A percentile compares a stretch with the other conserved stretches of the same genome.
Conservation (phyloP, 1,140 invertebrate genomes). For the Lutraria rhynchaena region DNA sequence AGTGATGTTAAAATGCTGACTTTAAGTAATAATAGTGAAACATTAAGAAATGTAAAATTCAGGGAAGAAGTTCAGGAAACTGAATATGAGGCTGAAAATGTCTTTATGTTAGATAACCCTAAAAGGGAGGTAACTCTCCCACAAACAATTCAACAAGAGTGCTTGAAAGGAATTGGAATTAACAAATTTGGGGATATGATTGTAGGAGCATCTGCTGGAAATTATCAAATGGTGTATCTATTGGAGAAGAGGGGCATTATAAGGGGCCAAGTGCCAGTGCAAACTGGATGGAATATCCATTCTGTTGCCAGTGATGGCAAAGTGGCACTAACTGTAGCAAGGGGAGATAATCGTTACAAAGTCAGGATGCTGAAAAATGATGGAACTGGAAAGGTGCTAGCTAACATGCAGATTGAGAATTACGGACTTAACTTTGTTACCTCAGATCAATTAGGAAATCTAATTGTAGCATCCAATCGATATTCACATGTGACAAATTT, state of each 20-base stretch:
- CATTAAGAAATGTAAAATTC: conserved; percentile 64
- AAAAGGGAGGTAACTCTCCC: conserved; percentile 69
- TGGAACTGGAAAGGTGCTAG: conserved; percentile 68
- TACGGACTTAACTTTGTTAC: conserved; percentile 76
- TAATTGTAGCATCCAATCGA: conserved; percentile 74
- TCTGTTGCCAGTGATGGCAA: conserved; percentile 76
- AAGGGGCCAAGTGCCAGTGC: conserved; percentile 71
- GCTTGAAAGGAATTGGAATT: conserved; percentile 75
- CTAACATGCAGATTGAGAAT: conserved; percentile 74
- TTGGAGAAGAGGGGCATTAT: conserved; percentile 77
- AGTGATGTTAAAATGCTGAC: conserved; percentile 68
- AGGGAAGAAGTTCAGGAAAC: conserved; percentile 63
- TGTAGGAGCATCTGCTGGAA: conserved; percentile 69
- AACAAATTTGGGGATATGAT: conserved; percentile 75
- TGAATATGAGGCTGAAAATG: conserved; percentile 65
- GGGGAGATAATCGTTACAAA: conserved; percentile 77
- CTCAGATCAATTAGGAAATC: conserved; percentile 65
- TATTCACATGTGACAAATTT: conserved; percentile 66
- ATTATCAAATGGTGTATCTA: conserved; percentile 70
- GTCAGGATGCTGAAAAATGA: conserved; percentile 74
- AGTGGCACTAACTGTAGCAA: conserved; percentile 71
- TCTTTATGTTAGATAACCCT: conserved; percentile 67
- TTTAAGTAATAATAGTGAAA: conserved; percentile 66
- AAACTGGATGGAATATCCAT: conserved; percentile 73
- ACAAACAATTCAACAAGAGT: conserved; percentile 69